A percentile compares a stretch with the other conserved stretches of the same genome.
Conservation (phyloP, 1,140 invertebrate species). For the Pantala flavescens region DNA sequence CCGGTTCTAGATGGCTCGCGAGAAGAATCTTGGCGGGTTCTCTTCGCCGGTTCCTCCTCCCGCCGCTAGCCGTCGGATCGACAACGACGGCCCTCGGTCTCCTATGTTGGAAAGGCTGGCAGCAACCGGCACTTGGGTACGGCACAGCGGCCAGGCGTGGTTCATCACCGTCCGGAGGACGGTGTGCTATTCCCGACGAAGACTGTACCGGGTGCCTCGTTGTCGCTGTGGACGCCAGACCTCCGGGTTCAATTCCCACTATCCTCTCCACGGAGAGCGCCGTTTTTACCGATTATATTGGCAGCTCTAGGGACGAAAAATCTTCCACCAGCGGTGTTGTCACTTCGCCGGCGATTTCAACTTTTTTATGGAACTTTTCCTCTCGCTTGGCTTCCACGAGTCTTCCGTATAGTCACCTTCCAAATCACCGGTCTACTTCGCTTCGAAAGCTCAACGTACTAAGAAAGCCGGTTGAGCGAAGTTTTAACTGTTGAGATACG, state of each 20-base stretch:
- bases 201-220: background rate
- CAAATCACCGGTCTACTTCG: background rate
- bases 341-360: background rate
- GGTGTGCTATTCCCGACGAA: background rate
- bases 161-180: background rate
- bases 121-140: background rate
- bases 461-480: background rate
- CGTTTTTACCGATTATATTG: background rate
- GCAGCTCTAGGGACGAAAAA: background rate
- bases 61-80: constrained; percentile 31
- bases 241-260: constrained; percentile 3
- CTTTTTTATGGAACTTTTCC: background rate
- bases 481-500: background rate
- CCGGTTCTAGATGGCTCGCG: constrained; percentile 26
- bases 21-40: constrained; percentile 32
- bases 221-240: background rate
- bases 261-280: constrained; percentile 1
- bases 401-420: background rate
- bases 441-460: background rate
- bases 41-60: constrained; percentile 32
- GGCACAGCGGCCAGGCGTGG: background rate
- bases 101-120: background rate
- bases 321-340: background rate
- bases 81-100: background rate
- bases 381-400: background rate